These are phyloP conservation scores for Eupelmus urozonus DNA, from an alignment of 2,888 invertebrate species.

Conservation along the genomic window DNA sequence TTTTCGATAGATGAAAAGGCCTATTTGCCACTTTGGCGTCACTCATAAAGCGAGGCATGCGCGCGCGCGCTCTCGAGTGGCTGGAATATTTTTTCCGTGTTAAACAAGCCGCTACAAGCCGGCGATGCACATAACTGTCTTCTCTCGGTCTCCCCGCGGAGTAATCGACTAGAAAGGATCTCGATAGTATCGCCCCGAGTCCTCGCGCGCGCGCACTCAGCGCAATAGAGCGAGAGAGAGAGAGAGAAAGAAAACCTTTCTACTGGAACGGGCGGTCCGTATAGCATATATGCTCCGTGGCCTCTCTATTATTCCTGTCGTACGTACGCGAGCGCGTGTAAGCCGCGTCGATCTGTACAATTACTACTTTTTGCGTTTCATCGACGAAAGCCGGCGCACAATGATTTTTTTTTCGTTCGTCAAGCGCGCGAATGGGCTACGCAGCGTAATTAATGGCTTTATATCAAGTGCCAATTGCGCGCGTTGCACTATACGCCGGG, in stretches of 20 bases:
- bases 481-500: no score
- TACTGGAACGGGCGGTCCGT: neutral
- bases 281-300: neutral
- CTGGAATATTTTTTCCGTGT: slow-evolving; percentile 23
- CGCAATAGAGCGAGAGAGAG: neutral
- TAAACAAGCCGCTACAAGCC: slow-evolving; percentile 35
- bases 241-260: no score
- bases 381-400: neutral
- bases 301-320: slow-evolving; percentile 35
- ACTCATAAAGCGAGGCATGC: slow-evolving; percentile 33
- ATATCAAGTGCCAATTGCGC: no score
- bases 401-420: neutral
- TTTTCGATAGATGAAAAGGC: slow-evolving; percentile 28
- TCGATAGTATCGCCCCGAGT: slow-evolving; percentile 40
- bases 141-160: slow-evolving; percentile 22
- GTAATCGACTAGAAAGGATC: slow-evolving; percentile 55
- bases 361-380: slow-evolving; percentile 39
- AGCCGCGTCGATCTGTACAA: slow-evolving; percentile 27
- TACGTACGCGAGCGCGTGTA: neutral
- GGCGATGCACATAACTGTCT: slow-evolving; percentile 54
- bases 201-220: neutral
- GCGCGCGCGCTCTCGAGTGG: slow-evolving; percentile 3
- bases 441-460: slow-evolving; percentile 37
- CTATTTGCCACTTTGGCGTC: slow-evolving; percentile 45
- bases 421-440: neutral